Conservation (phyloP, 2,797 vertebrate species). For the Gambusia yucatana region DNA sequence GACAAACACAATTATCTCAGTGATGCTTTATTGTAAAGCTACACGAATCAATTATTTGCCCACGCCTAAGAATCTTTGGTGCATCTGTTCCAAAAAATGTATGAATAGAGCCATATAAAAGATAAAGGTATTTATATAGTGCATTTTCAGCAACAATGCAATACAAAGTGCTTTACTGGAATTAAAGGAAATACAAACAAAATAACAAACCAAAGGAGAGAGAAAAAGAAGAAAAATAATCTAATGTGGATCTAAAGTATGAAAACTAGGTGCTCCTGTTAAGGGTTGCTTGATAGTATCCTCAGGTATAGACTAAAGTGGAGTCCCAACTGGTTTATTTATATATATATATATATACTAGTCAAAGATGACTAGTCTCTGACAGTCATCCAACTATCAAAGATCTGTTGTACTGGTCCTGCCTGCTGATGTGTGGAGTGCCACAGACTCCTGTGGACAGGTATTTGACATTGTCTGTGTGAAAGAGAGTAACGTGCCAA, state of each 20-base stretch:
- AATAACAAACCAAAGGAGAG: too few species aligned
- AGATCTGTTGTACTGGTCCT: conserved; percentile 17
- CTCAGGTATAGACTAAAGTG: background rate
- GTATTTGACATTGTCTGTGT: conserved; percentile 77
- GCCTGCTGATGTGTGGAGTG: conserved; percentile 32
- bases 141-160: too few species aligned
- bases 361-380: too few species aligned
- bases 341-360: too few species aligned
- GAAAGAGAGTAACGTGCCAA: conserved; percentile 70
- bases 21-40: background rate
- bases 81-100: background rate
- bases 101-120: background rate
- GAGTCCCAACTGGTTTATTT: background rate
- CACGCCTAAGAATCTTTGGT: background rate
- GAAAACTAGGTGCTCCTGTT: too few species aligned
- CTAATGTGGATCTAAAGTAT: too few species aligned
- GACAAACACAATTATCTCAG: background rate
- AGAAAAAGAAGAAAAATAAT: too few species aligned
- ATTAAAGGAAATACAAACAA: too few species aligned
- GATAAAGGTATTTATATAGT: too few species aligned
- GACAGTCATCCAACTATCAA: background rate
- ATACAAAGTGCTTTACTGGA: too few species aligned
- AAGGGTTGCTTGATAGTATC: too few species aligned
- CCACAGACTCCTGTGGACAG: conserved; percentile 68
- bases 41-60: background rate